These are phyloP conservation scores for Zygogramma bicolorata DNA, from an alignment of 2,888 invertebrate genomes.

Conservation along the genomic window DNA sequence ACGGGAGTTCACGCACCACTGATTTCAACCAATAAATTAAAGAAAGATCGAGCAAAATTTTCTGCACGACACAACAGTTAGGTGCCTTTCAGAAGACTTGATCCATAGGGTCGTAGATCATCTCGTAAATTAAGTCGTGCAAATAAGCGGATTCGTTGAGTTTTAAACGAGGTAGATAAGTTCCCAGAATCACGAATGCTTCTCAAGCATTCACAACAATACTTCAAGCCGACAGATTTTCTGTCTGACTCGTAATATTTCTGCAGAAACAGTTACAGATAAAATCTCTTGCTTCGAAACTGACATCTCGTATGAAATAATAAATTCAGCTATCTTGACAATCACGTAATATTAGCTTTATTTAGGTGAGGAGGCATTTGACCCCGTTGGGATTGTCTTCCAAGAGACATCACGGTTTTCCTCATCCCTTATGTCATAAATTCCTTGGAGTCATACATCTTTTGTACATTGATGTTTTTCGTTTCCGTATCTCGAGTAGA, in stretches of 20 bases:
- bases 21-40: neutral
- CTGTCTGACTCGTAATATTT: slow-evolving; percentile 28
- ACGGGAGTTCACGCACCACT: neutral
- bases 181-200: slow-evolving; percentile 19
- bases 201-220: slow-evolving; percentile 1
- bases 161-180: slow-evolving; percentile 10
- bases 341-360: slow-evolving; percentile 26
- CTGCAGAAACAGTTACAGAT: slow-evolving; percentile 32
- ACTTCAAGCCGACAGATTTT: slow-evolving; percentile 18
- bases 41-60: neutral
- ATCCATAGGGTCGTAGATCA: neutral
- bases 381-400: slow-evolving; percentile 17
- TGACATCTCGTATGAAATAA: slow-evolving; percentile 41
- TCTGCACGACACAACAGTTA: slow-evolving; percentile 6
- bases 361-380: slow-evolving; percentile 6
- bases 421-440: neutral
- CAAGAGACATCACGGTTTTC: slow-evolving; percentile 8
- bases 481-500: neutral
- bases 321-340: slow-evolving; percentile 32
- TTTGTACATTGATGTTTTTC: neutral
- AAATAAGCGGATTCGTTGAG: slow-evolving; percentile 2
- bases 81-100: neutral
- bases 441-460: neutral
- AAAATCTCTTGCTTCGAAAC: slow-evolving; percentile 23
- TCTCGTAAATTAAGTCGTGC: slow-evolving; percentile 2